Percentiles rank a stretch among this genome's conserved stretches.
Evolutionary conservation across 2,797 vertebrate species (phyloP).

Genomic region (Ataeniobius toweri): DNA sequence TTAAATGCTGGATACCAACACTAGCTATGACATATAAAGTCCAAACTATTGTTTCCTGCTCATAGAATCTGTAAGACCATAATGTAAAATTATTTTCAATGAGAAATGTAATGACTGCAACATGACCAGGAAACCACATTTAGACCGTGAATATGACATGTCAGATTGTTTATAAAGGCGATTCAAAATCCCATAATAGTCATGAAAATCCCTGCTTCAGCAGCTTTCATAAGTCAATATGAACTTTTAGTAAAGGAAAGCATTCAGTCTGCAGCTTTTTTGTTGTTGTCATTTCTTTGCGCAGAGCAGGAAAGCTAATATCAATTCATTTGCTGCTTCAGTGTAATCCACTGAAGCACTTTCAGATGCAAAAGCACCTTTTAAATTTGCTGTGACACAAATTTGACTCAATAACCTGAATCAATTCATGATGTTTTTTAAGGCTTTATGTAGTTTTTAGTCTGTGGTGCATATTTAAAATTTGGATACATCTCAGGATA

Average conservation of each 20-base stretch:
- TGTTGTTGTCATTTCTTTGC: slow-evolving; percentile 14
- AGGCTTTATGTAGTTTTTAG: slow-evolving; percentile 27
- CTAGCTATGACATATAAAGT: no score
- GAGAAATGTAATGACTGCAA: background rate
- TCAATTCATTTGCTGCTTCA: slow-evolving; percentile 33
- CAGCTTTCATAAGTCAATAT: background rate
- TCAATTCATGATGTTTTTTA: slow-evolving; percentile 5
- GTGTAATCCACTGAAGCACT: slow-evolving; percentile 52
- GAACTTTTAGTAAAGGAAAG: background rate
- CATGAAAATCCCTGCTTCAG: background rate
- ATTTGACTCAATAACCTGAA: slow-evolving; percentile 39
- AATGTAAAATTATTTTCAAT: background rate
- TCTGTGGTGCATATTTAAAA: slow-evolving; percentile 26
- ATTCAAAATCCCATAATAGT: slow-evolving; percentile 5
- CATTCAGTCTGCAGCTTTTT: background rate
- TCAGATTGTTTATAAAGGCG: slow-evolving; percentile 19
- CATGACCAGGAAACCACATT: background rate
- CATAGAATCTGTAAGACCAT: no score
- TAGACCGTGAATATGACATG: background rate
- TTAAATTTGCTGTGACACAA: slow-evolving; percentile 44
- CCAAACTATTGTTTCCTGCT: no score
- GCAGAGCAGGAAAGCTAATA: slow-evolving; percentile 29
- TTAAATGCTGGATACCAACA: no score
- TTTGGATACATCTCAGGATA: slow-evolving; percentile 32
- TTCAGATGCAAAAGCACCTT: slow-evolving; percentile 40